phyloP scores from a whole-genome alignment of 2,888 invertebrate genomes.

The Drosophila niveifrons region DNA sequence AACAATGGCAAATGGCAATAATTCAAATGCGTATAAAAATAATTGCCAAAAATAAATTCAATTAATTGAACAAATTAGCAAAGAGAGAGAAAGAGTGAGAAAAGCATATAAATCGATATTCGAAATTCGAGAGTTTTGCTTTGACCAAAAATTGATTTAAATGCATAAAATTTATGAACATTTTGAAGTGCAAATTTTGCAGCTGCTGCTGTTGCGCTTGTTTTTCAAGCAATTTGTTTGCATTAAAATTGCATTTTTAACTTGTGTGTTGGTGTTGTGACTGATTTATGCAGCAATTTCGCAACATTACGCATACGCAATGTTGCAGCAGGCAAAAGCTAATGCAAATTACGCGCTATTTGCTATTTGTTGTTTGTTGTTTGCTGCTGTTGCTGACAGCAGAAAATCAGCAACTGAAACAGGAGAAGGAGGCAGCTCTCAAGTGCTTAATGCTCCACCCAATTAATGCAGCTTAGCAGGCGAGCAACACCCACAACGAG shows the following conservation, averaged over 20 bases:
- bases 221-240: conserved; percentile 7
- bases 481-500: conserved; percentile 14
- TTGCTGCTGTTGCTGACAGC: conserved; percentile 27
- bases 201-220: background rate
- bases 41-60: background rate
- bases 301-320: conserved; percentile 34
- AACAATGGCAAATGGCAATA: too few species aligned
- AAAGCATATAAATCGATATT: background rate
- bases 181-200: background rate
- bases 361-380: background rate
- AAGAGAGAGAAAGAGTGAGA: background rate
- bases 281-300: conserved; percentile 22
- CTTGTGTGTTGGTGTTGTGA: background rate
- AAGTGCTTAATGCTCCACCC: conserved; percentile 58
- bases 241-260: conserved; percentile 9
- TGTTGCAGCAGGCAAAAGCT: conserved; percentile 26
- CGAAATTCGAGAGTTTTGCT: background rate
- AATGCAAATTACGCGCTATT: conserved; percentile 41
- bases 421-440: conserved; percentile 2
- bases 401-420: conserved; percentile 22
- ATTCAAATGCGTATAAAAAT: background rate
- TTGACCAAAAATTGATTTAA: background rate
- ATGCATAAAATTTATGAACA: background rate
- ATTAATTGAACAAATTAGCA: conserved; percentile 7
- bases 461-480: conserved; percentile 65